Base-by-base conservation (phyloP, 2,113 vertebrate genomes). In the Cariama cristata region DNA sequence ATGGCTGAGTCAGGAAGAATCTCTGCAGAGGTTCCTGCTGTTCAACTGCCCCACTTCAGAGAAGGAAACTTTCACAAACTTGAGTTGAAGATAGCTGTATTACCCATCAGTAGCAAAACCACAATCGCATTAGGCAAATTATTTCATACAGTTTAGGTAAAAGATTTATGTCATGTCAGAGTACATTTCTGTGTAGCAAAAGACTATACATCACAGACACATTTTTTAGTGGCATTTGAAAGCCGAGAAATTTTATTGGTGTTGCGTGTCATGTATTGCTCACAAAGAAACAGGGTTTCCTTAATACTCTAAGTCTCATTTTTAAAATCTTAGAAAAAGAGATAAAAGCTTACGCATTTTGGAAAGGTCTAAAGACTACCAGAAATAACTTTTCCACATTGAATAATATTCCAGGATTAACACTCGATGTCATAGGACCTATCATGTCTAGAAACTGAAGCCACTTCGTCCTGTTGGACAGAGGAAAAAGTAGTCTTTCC, bases 321-420 rank as follows among this genome's bases (percentile, higher is more conserved):
- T 91, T 72, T 38, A 85, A 92, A 87, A 67, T 4, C 20, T 79
- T 66, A 69, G 38, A 81, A 94, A 45, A 22, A 84, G 44, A 89
- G 7, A 96, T 62, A 90, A 88, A 90, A 95, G 40, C 49, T 90
- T 92, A 59, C 69, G 50, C 22, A 62, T 53, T 97, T 94, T 83
- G 74, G 71, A 94, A 94, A 93, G 19, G 17, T 76, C 71, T 95
- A 42, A 76, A 76, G 50, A 92, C 49, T 76, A 42, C 49, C 68
- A 90, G 45, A 97, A 96, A 90, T 92, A 93, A 87, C 35, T 90
- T 72, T 72, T 90, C 45, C 20, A 50, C 58, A 79, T 32, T 90
- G 40, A 91, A 62, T 89, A 94, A 79, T 79, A 84, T 64, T 62
- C 40, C 71, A 82, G 66, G 87, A 92, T 94, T 95, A 92, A 82